A percentile compares a stretch with the other conserved stretches of the same genome.
These are phyloP conservation scores for Idris sp. DNA, from an alignment of 1,140 invertebrate species.

Conservation along the genomic window DNA sequence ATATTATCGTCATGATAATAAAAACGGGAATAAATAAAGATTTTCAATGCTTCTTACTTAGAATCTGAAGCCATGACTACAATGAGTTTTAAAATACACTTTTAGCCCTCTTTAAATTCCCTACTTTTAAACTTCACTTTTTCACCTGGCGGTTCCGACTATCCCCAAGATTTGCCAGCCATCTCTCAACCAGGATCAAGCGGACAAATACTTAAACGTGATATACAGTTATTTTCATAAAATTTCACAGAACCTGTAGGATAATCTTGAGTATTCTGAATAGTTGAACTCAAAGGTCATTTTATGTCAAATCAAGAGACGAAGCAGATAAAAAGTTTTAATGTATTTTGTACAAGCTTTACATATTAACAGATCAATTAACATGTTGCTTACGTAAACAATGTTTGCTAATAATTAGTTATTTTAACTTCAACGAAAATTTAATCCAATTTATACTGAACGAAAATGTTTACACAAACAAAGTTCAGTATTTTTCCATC, in stretches of 20 bases:
- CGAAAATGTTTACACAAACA: too few species aligned
- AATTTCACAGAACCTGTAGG: conserved; percentile 66
- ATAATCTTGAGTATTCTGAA: conserved; percentile 35
- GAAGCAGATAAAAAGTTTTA: too few species aligned
- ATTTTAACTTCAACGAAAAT: too few species aligned
- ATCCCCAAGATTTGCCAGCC: conserved; percentile 54
- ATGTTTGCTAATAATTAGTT: too few species aligned
- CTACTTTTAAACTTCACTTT: conserved; percentile 46
- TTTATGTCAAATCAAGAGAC: conserved; percentile 54
- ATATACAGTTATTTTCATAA: conserved; percentile 71
- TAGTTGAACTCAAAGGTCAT: conserved; percentile 35
- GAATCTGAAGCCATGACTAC: conserved; percentile 14
- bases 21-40: too few species aligned
- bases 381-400: too few species aligned
- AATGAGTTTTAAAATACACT: conserved; percentile 38
- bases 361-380: too few species aligned
- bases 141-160: conserved; percentile 27
- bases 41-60: too few species aligned
- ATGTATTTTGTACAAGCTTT: too few species aligned
- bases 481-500: too few species aligned
- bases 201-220: conserved; percentile 73
- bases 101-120: conserved; percentile 16
- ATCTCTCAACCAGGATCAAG: conserved; percentile 67
- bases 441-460: too few species aligned
- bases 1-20: too few species aligned